Percentiles rank a stretch among this genome's conserved stretches.
Conservation (phyloP, 2,888 invertebrate genomes). For the Perizoma flavofasciatum region DNA sequence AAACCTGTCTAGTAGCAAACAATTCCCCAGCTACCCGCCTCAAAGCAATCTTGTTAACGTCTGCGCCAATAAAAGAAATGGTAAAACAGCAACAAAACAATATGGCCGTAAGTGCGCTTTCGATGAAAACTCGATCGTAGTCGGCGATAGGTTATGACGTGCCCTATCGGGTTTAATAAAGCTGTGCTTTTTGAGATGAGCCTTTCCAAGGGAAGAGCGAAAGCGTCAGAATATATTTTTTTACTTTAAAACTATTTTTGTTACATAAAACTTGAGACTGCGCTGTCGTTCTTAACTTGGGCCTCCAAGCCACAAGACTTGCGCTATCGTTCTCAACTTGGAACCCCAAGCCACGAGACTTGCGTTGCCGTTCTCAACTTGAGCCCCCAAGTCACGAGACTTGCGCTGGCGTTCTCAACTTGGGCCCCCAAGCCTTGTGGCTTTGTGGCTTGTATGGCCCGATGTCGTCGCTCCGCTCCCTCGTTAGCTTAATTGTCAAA, state of each 20-base stretch:
- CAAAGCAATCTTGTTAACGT: constrained; percentile 43
- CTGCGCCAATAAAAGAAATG: constrained; percentile 46
- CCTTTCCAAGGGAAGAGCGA: constrained; percentile 31
- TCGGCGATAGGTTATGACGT: constrained; percentile 61
- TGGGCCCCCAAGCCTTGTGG: constrained; percentile 16
- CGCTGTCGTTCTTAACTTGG: constrained; percentile 30
- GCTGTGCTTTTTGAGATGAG: constrained; percentile 55
- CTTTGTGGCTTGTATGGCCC: too few relatives aligned
- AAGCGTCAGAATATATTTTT: not conserved
- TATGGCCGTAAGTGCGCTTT: constrained; percentile 40
- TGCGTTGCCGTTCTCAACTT: constrained; percentile 31
- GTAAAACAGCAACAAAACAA: constrained; percentile 26
- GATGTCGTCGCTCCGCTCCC: too few relatives aligned
- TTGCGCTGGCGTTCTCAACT: constrained; percentile 36
- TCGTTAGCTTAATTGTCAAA: too few relatives aligned
- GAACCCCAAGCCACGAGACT: constrained; percentile 17
- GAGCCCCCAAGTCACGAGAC: constrained; percentile 21
- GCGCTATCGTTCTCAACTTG: constrained; percentile 29
- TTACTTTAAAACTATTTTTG: too few relatives aligned
- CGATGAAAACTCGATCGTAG: constrained; percentile 46
- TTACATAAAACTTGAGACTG: too few relatives aligned
- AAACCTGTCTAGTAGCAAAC: constrained; percentile 13
- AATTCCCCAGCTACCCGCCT: constrained; percentile 32
- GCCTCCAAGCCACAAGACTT: constrained; percentile 17
- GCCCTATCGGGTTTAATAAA: constrained; percentile 70